Conservation (phyloP, 2,888 invertebrate genomes). For the Galerucella nymphaeae region DNA sequence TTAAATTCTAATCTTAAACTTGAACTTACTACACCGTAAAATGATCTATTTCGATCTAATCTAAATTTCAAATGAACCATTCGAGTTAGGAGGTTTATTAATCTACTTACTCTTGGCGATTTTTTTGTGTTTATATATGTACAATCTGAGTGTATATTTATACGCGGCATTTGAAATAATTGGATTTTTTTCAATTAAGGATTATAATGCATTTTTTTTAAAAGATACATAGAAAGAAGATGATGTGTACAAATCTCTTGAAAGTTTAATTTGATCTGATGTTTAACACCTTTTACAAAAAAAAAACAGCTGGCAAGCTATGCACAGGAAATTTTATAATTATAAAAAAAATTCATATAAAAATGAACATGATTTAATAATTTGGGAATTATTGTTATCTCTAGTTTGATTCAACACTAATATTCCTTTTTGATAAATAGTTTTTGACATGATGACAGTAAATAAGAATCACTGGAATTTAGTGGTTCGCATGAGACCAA, state of each 20-base stretch:
- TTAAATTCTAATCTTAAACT: constrained; percentile 38
- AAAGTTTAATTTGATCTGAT: constrained; percentile 5
- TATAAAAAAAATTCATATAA: neutral
- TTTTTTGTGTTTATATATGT: constrained; percentile 5
- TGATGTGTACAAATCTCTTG: constrained; percentile 8
- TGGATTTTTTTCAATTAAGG: constrained; percentile 27
- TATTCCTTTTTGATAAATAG: too few species aligned
- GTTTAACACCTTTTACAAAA: neutral
- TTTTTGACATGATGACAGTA: too few species aligned
- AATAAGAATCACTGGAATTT: too few species aligned
- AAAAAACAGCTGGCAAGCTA: neutral
- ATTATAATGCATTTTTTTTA: constrained; percentile 18
- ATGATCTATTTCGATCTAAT: constrained; percentile 42
- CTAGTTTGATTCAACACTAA: too few species aligned
- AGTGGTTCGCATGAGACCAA: too few species aligned
- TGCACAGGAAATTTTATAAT: neutral
- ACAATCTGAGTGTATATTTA: neutral
- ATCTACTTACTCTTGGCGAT: constrained; percentile 31
- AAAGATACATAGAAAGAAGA: neutral
- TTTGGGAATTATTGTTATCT: too few species aligned
- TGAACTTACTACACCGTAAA: constrained; percentile 39
- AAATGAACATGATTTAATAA: too few species aligned
- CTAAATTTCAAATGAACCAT: constrained; percentile 43
- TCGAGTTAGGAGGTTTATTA: constrained; percentile 27
- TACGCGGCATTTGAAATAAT: constrained; percentile 16